A percentile compares a stretch with the other conserved stretches of the same genome.
Evolutionary conservation across 2,888 invertebrate genomes (phyloP).

Genomic region (Graphium colonna): DNA sequence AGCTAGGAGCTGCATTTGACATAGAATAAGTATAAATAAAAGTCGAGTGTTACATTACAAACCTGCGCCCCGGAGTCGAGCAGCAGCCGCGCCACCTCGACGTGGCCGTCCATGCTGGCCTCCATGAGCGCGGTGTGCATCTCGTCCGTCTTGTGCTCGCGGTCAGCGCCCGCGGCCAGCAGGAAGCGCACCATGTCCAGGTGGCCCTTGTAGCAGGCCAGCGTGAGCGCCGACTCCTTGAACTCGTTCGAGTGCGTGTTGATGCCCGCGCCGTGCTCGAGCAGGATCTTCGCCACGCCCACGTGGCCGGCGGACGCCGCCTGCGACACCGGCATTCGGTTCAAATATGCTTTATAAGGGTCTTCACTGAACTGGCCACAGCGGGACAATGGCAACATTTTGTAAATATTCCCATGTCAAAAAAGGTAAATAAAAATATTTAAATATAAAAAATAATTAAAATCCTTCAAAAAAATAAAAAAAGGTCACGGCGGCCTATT

Average conservation of each 20-base stretch:
- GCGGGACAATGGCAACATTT: background rate
- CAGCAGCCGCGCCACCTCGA: conserved; percentile 96
- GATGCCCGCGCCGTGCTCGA: conserved; percentile 97
- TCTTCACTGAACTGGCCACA: no score
- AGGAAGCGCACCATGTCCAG: conserved; percentile 98
- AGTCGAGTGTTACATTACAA: no score
- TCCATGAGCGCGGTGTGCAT: conserved; percentile 99
- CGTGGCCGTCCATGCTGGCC: conserved; percentile 99
- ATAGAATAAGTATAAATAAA: no score
- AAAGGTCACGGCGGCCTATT: no score
- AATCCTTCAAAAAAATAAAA: no score
- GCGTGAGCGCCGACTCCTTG: conserved; percentile 97
- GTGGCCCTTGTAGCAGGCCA: conserved; percentile 97
- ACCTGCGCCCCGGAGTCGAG: conserved; percentile 97
- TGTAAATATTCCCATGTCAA: no score
- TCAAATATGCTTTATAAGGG: no score
- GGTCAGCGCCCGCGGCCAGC: conserved; percentile 96
- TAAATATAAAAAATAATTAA: no score
- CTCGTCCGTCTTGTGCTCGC: conserved; percentile 99
- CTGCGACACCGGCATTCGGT: conserved; percentile 36
- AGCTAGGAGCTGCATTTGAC: no score
- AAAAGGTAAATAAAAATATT: no score
- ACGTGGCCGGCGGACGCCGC: conserved; percentile 98
- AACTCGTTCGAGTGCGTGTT: conserved; percentile 99
- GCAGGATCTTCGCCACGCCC: conserved; percentile 92